phyloP scores from a whole-genome alignment of 2,113 vertebrate genomes.

The Fulica atra region DNA sequence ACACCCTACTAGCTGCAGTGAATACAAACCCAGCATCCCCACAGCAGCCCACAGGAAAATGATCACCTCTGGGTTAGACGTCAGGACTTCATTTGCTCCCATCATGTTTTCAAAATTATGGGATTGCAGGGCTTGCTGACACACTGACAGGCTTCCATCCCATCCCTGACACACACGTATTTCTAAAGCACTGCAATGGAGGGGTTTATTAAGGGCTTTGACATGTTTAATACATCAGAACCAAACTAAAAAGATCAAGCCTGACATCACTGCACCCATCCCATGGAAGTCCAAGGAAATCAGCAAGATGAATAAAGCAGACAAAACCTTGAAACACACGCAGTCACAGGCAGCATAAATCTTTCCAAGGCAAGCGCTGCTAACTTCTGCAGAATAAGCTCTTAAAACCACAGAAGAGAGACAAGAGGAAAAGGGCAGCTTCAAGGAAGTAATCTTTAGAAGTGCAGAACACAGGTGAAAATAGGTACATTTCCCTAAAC shows the following conservation, averaged over 20 bases:
- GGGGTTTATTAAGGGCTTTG: neutral
- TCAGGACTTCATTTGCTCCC: neutral
- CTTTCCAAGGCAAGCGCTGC: neutral
- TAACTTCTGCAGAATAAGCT: neutral
- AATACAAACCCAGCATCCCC: neutral
- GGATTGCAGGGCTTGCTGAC: neutral
- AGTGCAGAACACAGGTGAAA: neutral
- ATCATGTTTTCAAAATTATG: neutral
- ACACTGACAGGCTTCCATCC: neutral
- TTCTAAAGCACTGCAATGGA: neutral
- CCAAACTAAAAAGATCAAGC: neutral
- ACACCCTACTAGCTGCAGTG: neutral
- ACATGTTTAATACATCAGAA: neutral
- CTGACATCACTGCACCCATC: neutral
- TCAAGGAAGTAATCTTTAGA: neutral
- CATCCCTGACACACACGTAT: neutral
- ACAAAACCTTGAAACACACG: neutral
- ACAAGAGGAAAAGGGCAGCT: neutral
- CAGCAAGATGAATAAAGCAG: neutral
- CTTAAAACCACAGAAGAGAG: neutral
- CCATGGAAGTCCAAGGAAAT: neutral
- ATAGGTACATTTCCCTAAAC: accelerated
- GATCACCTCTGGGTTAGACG: neutral
- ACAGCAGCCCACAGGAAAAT: neutral
- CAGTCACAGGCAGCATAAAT: neutral